Base-by-base conservation (phyloP, 2,797 vertebrate species). In the Dallia pectoralis region DNA sequence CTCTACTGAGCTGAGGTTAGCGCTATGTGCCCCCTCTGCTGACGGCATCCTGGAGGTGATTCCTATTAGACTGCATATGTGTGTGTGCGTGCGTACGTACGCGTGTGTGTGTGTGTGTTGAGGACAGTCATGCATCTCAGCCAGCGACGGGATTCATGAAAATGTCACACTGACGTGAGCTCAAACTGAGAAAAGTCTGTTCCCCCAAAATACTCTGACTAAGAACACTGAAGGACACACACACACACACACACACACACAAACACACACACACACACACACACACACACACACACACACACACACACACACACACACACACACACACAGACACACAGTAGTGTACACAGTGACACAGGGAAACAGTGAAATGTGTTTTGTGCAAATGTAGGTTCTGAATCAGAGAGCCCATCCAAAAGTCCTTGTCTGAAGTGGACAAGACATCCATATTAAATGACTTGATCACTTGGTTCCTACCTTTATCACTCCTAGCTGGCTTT, bases 101-200 rank as follows among this genome's bases (percentile, higher is more conserved):
- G 25, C 22, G 30, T 11, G 30, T 67, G 29, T 4, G 44, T 25
- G 1, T 22, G 16, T 48, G 29, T n/a, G 15, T 33, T 1, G 66
- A 53, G 59, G 74, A 85, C 65, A 75, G 77, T 78, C 73, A 72
- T 76, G 74, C 79, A 86, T 85, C 86, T 89, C 79, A 18, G 80
- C 75, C 83, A 87, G 84, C 90, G 91, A 87, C 94, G 93, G 93
- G 93, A 91, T 89, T 90, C 85, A 87, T 89, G 87, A 86, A 86
- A 87, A 89, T 86, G 85, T 85, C 86, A 87, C 44, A 71, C 82
- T 87, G 87, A 90, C 80, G 80, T 77, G 79, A 83, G 22, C 76
- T 88, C 88, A 87, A 84, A 88, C 88, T 87, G 85, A 81, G 80
- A 87, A 82, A 82, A 84, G 79, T 86, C 85, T 87, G 87, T 83